Evolutionary conservation across 2,797 vertebrate species (phyloP), one percentile per base, ranked within the genome.

Genomic region (Lates japonicus): DNA sequence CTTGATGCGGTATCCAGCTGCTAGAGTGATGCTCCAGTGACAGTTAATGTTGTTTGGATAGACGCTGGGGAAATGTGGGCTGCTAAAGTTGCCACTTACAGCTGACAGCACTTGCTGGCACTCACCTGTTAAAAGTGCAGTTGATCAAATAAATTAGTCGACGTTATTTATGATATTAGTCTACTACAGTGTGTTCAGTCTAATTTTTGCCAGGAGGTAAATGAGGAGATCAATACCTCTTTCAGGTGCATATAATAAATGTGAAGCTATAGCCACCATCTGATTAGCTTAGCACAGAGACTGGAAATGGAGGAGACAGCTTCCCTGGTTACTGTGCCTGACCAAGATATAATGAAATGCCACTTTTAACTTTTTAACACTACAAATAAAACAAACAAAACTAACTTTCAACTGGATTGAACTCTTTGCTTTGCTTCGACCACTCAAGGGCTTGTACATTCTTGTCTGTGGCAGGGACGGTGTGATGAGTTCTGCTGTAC

Each of bases 31-130:
- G 85, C 94, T 97, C 98, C 98, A 99, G 88, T 98, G 98, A 92
- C 98, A 99, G 80, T 96, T 97, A 88, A 99, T 97, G 89, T 99
- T 98, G 94, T 99, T 99, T 62, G 98, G 98, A 92, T 99, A 99
- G 94, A 96, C 96, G 83, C 59, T 91, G 60, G 98, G 98, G 79
- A 97, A 99, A 54, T 94, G 95, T 0, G 98, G 98, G 86, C 98
- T 99, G 87, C 96, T 98, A 83, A 99, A 97, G 93, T 99, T 98
- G 37, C 97, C 97, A 37, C 90, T 97, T 59, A 98, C 63, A 0
- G 91, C 46, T 0, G 95, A 96, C 69, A 97, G 95, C 22, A 97
- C 92, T 82, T 98, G 97, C 93, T 99, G 98, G 90, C 98, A 99
- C 92, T 99, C 97, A 0, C 96, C 98, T 99, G 90, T 70, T 41